Conservation (phyloP, 1,140 invertebrate genomes). For the Drosophila pectinifera region DNA sequence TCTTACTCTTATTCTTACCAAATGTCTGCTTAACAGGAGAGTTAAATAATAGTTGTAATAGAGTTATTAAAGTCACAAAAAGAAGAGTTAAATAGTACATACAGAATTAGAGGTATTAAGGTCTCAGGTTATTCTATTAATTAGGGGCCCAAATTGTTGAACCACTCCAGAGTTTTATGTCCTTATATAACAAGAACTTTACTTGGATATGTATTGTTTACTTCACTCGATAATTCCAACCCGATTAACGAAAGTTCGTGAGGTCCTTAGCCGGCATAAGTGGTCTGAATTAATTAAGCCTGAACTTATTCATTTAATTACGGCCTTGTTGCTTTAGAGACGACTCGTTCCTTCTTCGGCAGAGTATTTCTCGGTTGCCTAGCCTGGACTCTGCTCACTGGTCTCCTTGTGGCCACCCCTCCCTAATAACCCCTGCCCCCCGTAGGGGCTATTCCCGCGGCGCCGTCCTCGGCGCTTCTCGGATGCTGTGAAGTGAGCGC, state of each 20-base stretch:
- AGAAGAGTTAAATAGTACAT: too few relatives aligned
- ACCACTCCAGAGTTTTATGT: too few relatives aligned
- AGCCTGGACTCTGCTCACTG: slow-evolving; percentile 3
- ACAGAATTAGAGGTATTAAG: too few relatives aligned
- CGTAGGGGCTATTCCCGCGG: slow-evolving; percentile 54
- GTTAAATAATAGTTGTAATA: too few relatives aligned
- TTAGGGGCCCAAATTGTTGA: background rate
- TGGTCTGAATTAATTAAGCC: background rate
- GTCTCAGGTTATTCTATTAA: background rate
- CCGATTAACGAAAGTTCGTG: background rate
- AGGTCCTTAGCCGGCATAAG: background rate
- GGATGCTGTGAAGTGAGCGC: slow-evolving; percentile 68
- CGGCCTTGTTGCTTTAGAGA: background rate
- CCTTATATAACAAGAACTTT: too few relatives aligned
- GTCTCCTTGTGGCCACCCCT: background rate
- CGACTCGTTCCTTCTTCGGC: background rate
- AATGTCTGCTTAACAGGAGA: too few relatives aligned
- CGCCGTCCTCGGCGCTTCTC: slow-evolving; percentile 38
- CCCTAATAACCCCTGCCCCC: background rate
- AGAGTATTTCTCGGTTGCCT: slow-evolving; percentile 29
- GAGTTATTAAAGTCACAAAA: background rate
- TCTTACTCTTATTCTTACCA: too few relatives aligned
- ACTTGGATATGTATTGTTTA: background rate
- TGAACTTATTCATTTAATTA: background rate
- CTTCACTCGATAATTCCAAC: background rate